Evolutionary conservation across 37 sponge, comb jelly and placozoan genomes (phyloP).

Genomic region (Mnemiopsis leidyi): DNA sequence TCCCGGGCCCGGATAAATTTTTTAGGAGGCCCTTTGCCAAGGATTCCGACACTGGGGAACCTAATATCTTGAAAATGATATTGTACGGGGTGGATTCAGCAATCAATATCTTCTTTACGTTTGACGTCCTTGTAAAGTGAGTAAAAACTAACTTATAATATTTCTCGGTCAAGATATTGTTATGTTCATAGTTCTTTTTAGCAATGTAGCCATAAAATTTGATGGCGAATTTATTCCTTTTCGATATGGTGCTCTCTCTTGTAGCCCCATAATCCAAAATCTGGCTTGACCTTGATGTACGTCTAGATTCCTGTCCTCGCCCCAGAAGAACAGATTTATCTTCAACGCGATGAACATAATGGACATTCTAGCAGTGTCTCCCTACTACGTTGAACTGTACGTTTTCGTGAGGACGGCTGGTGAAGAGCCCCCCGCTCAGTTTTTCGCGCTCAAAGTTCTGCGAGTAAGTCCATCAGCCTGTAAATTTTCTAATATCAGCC

Average conservation of each 20-base stretch:
- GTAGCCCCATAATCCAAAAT: too few relatives aligned
- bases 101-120: background rate
- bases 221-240: too few relatives aligned
- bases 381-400: conserved; percentile 31
- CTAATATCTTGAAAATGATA: background rate
- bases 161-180: too few relatives aligned
- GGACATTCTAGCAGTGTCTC: conserved; percentile 48
- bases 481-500: too few relatives aligned
- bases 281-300: too few relatives aligned
- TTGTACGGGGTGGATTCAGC: background rate
- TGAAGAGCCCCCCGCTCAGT: background rate
- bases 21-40: background rate
- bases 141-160: background rate
- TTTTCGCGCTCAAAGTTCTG: conserved; percentile 57
- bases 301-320: background rate
- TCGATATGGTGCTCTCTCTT: too few relatives aligned
- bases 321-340: conserved; percentile 13
- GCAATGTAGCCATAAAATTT: too few relatives aligned
- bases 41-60: background rate
- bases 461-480: too few relatives aligned
- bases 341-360: background rate
- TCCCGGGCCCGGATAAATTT: background rate
- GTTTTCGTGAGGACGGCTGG: conserved; percentile 23
- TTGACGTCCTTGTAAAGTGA: background rate
- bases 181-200: too few relatives aligned